phyloP scores from a whole-genome alignment of 2,113 vertebrate species.

The Paedocypris sp. region DNA sequence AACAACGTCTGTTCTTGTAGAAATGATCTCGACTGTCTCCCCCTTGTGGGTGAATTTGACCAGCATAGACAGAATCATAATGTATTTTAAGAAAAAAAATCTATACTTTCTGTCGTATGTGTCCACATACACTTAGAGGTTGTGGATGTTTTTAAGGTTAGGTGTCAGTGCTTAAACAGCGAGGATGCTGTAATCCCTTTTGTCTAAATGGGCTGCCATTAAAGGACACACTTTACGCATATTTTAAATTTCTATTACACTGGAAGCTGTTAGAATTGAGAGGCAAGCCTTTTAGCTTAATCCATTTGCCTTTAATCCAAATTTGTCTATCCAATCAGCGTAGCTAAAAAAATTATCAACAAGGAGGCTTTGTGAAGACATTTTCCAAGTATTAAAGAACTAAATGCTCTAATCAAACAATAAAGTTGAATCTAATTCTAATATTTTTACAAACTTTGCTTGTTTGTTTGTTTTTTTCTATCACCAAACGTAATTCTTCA shows the following conservation, averaged over 20 bases:
- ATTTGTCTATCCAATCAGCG: not conserved
- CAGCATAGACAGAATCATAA: too few species aligned
- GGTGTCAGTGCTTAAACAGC: not conserved
- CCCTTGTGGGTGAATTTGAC: constrained; percentile 22
- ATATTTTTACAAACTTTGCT: too few species aligned
- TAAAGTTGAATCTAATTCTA: too few species aligned
- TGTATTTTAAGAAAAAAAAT: too few species aligned
- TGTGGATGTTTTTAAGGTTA: not conserved
- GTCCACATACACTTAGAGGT: too few species aligned
- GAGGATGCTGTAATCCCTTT: not conserved
- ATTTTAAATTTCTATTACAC: not conserved
- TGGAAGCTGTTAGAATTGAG: not conserved
- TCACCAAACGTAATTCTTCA: too few species aligned
- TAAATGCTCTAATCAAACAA: too few species aligned
- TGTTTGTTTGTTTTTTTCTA: too few species aligned
- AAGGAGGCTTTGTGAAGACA: too few species aligned
- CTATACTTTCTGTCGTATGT: too few species aligned
- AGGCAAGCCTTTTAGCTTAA: not conserved
- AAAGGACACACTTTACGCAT: not conserved
- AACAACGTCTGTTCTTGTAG: not conserved
- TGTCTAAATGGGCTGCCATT: not conserved
- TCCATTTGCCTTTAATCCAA: not conserved
- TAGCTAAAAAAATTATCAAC: too few species aligned
- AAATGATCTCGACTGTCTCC: constrained; percentile 15
- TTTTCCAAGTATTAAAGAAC: too few species aligned